Conservation (phyloP, 2,797 vertebrate genomes). For the Paguma larvata region DNA sequence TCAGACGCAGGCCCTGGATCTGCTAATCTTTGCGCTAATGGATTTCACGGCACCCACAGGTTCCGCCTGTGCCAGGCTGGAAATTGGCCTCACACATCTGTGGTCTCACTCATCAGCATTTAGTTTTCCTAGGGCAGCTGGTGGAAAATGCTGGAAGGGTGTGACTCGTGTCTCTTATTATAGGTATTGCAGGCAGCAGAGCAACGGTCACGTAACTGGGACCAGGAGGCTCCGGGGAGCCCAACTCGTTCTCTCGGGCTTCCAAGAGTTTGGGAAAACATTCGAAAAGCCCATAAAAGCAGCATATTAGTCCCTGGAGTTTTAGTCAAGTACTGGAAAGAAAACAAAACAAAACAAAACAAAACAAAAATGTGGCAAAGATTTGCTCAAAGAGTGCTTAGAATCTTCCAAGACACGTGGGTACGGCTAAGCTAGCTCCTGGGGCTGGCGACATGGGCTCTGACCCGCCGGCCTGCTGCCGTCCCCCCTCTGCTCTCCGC, state of each 20-base stretch:
- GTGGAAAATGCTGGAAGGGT: background rate
- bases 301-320: background rate
- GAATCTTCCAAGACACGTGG: background rate
- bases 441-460: background rate
- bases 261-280: background rate
- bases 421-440: background rate
- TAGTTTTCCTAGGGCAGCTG: background rate
- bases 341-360: background rate
- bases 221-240: background rate
- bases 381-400: background rate
- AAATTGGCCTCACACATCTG: accelerated
- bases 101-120: background rate
- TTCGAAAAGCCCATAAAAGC: background rate
- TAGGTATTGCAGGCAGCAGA: background rate
- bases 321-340: background rate
- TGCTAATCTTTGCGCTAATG: accelerated
- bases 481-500: background rate
- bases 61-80: background rate
- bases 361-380: background rate
- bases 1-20: accelerated
- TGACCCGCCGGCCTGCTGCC: accelerated
- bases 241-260: background rate
- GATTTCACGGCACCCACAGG: background rate
- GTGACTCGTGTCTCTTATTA: background rate
- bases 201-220: background rate